A percentile compares a stretch with the other conserved stretches of the same genome.
Conservation (phyloP, 2,113 vertebrate species). For the Sturnus vulgaris region DNA sequence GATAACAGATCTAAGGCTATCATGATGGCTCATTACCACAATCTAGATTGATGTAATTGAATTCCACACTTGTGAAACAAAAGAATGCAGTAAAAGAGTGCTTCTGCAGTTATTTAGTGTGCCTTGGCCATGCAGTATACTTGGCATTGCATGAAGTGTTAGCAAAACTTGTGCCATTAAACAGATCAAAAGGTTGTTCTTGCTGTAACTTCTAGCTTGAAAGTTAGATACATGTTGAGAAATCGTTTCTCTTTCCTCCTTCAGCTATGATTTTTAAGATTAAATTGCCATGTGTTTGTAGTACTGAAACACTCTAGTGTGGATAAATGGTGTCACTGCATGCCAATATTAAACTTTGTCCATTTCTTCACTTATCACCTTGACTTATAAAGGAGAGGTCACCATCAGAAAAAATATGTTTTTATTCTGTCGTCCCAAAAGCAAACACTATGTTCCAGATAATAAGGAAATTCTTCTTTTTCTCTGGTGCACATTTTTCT, state of each 20-base stretch:
- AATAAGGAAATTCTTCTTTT: background rate
- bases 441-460: background rate
- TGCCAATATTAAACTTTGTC: background rate
- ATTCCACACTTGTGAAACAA: background rate
- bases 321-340: background rate
- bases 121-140: background rate
- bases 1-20: background rate
- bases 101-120: background rate
- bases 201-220: background rate
- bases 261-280: background rate
- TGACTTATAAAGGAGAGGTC: background rate
- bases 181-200: background rate
- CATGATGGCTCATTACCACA: background rate
- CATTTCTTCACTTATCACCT: background rate
- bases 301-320: background rate
- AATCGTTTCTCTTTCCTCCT: background rate
- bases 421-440: background rate
- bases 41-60: background rate
- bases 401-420: background rate
- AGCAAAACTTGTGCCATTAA: background rate
- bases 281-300: background rate
- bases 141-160: fast-evolving
- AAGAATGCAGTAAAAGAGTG: background rate
- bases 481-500: background rate
- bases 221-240: background rate